These are phyloP conservation scores for Callyntrura guangdongensis DNA, from an alignment of 2,888 invertebrate genomes.

Conservation along the genomic window DNA sequence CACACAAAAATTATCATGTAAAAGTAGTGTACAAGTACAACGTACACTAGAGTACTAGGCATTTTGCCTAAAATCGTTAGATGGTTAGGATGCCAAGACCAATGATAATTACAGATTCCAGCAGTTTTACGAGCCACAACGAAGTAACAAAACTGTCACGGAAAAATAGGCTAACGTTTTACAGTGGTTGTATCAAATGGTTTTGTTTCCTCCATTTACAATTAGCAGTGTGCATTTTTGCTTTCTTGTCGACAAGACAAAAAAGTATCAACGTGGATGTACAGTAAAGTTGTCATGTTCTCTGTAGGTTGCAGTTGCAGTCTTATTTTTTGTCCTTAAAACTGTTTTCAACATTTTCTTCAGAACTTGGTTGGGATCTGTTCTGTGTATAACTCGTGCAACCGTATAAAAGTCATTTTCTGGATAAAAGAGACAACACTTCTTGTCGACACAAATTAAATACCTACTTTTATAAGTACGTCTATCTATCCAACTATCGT, in stretches of 20 bases:
- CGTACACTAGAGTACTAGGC: too few species aligned
- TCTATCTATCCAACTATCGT: too few species aligned
- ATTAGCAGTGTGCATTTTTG: neutral
- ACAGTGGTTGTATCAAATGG: conserved; percentile 48
- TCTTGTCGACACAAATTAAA: too few species aligned
- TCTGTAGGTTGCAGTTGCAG: neutral
- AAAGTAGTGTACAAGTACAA: too few species aligned
- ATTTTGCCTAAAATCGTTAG: neutral
- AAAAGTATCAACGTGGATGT: neutral
- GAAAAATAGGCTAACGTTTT: conserved; percentile 40
- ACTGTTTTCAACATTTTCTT: too few species aligned
- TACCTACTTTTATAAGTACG: too few species aligned
- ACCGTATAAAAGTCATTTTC: neutral
- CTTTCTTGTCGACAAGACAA: conserved; percentile 1
- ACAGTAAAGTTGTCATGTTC: neutral
- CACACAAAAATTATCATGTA: too few species aligned
- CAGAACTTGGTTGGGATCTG: too few species aligned
- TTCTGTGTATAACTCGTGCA: neutral
- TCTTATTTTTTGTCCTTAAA: neutral
- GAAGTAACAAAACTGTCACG: conserved; percentile 66
- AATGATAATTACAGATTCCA: conserved; percentile 70
- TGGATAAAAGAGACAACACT: too few species aligned
- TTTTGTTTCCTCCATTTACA: conserved; percentile 16
- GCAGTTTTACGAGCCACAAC: conserved; percentile 68
- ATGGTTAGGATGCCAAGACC: conserved; percentile 57